Evolutionary conservation across 2,888 invertebrate species (phyloP).

Genomic region (Conomelus anceps): DNA sequence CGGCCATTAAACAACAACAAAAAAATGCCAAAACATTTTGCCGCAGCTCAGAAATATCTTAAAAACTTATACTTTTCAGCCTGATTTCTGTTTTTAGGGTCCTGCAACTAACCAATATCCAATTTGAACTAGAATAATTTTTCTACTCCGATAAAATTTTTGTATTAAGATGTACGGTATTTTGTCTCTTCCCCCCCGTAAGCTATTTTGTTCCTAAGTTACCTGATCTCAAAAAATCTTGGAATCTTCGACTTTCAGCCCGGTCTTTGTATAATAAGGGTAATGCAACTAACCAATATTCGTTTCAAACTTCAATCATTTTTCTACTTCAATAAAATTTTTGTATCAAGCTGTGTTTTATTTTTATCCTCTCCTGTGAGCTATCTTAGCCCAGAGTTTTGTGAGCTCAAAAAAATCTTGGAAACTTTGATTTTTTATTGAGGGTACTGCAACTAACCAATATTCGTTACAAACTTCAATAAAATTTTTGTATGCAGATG

Average conservation of each 20-base stretch:
- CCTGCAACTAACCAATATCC: background rate
- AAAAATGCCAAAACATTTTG: background rate
- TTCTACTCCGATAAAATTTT: background rate
- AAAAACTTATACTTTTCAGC: background rate
- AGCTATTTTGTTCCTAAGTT: no score
- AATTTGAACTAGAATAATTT: background rate
- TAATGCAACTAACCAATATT: no score
- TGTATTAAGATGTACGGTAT: background rate
- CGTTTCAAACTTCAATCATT: background rate
- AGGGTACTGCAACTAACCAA: no score
- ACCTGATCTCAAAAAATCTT: no score
- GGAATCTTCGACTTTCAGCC: no score
- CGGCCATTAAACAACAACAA: background rate
- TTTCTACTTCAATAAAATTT: background rate
- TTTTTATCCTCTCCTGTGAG: background rate
- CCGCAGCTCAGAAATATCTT: background rate
- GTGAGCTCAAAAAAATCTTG: no score
- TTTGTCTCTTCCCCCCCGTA: background rate
- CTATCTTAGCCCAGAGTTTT: no score
- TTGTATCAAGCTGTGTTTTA: background rate
- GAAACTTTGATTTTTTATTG: no score
- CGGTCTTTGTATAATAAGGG: no score
- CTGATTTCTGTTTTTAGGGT: background rate
- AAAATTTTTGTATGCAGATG: no score
- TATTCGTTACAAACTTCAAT: no score